phyloP scores from a whole-genome alignment of 2,797 vertebrate genomes.

The Onychomys torridus region DNA sequence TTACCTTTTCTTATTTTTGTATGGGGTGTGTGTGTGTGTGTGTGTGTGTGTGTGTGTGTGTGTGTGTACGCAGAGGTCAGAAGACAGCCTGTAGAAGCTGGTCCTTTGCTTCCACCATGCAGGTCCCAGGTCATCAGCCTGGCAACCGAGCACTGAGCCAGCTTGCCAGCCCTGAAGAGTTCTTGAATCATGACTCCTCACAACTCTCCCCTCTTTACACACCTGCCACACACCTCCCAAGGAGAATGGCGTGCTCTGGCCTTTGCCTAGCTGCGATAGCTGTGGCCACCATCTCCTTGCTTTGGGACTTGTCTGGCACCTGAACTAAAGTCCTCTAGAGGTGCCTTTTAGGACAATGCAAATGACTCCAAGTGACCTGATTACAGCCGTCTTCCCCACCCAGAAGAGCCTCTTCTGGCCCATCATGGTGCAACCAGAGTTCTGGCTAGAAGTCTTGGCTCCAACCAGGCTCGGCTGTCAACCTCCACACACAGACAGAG shows the following conservation, averaged over 20 bases:
- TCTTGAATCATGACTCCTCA: not conserved
- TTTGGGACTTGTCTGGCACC: not conserved
- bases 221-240: rapidly evolving
- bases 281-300: not conserved
- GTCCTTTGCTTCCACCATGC: not conserved
- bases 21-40: not conserved
- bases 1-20: not conserved
- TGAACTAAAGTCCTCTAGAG: not conserved
- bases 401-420: not conserved
- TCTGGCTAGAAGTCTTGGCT: not conserved
- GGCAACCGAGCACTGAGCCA: not conserved
- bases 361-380: not conserved
- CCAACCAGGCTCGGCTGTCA: not conserved
- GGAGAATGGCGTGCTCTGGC: not conserved
- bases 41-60: not conserved
- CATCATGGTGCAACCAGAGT: not conserved
- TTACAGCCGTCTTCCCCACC: not conserved
- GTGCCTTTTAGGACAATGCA: not conserved
- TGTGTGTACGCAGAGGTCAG: not conserved
- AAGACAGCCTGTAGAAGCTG: not conserved
- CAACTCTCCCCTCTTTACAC: not conserved
- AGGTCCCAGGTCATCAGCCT: not conserved
- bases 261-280: not conserved
- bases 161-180: not conserved
- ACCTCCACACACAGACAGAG: not conserved